Base-by-base conservation (phyloP, 2,797 vertebrate species). In the Scleropages formosus region DNA sequence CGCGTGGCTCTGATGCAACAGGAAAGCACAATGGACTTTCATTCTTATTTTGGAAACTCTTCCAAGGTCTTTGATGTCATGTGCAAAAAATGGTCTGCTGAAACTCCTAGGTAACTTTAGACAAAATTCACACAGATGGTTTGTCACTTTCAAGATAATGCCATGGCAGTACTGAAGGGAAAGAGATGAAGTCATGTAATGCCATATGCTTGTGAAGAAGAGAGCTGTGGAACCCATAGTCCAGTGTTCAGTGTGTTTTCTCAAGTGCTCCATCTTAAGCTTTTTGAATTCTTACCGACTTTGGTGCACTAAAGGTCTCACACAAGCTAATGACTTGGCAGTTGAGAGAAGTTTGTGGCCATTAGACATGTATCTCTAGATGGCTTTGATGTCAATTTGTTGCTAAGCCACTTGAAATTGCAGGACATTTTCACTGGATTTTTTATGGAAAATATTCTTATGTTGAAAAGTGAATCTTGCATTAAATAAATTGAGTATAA, bases 91-190 rank as follows among this genome's bases (percentile, higher is more conserved):
- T 56, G 53, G 20, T 67, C 49, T 58, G 39, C 31, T 39, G 64
- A 60, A 27, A 39, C 51, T 56, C 31, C 69, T 56, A 67, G 74
- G 49, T 44, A 59, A 59, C 39, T 75, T 75, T 59, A 66, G 51
- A 75, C 58, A 58, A 61, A 68, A 53, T 27, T 24, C 7, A 39
- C 67, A 27, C 74, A 75, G 64, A 68, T 67, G 74, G 51, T 59
- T 39, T 58, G 56, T 56, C 64, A 18, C 27, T 39, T 67, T 67
- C 46, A 68, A 66, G 61, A n/a, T 31, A 75, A 65, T 66, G 51
- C 63, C 65, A 75, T 75, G 31, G 69, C 24, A 31, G 51, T 20
- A 71, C 56, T 56, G 56, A 49, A 20, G n/a, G 53, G 69, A 59
- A 53, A 51, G 49, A 74, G 46, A 11, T 65, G 58, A 20, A 60